Base-by-base conservation (phyloP, 2,113 vertebrate genomes). In the Amblyopsis rosae region DNA sequence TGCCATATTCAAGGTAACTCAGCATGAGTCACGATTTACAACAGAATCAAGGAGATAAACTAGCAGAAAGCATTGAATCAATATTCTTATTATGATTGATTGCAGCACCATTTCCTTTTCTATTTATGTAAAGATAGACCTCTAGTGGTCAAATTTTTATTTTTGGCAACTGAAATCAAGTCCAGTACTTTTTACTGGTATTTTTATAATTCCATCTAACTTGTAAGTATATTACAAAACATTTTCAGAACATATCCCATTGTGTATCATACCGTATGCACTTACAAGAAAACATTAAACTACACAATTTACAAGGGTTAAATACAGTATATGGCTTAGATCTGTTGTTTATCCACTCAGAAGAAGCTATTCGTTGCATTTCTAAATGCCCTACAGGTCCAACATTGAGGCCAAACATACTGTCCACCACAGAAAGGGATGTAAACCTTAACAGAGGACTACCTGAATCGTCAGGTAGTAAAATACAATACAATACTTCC, bases 391-490 rank as follows among this genome's bases (percentile, higher is more conserved):
- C 53, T 54, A 26, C 3, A 72, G 87, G 82, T 69, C 83, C 92
- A 60, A 78, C 90, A 69, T 58, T 63, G 53, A 87, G 66, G 64
- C 74, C 93, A 56, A 74, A 80, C 2, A 16, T 87, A 60, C 84
- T 88, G 7, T 87, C 90, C 69, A 92, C 93, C 6, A 90, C 47
- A 32, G 54, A 56, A 9, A 86, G 76, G 70, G 86, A 92, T 66
- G 85, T 87, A 48, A 81, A 67, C 5, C 91, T 80, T 48, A 80
- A 92, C 65, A 85, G 91, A 65, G 91, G 83, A 19, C 63, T 88
- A 10, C 87, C 86, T 62, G 92, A 94, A 83, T 87, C 92, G 65
- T 92, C 89, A 89, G 94, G 95, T 96, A 64, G 59, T 26, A 69
- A 4, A 65, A 17, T 64, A n/a, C 2, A 12, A n/a, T n/a, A n/a